phyloP scores from a whole-genome alignment of 92 coral and sea anemone species.

The Epizoanthus scotinus region DNA sequence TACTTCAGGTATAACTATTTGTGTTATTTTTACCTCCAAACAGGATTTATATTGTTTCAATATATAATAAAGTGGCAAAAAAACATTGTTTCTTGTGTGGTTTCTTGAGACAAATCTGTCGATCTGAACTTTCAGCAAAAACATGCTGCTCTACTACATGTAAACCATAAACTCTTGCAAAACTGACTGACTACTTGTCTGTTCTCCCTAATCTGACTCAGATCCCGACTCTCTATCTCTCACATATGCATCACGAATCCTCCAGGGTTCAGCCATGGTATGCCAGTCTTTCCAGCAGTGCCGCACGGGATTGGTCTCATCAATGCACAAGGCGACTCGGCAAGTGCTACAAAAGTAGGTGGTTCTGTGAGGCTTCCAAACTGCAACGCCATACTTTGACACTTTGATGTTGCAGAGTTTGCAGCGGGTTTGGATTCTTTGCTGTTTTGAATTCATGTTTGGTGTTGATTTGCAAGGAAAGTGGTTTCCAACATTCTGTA shows the following conservation, averaged over 20 bases:
- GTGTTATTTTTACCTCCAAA: too few species aligned
- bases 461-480: background rate
- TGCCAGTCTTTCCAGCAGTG: constrained; percentile 21
- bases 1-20: too few species aligned
- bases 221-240: background rate
- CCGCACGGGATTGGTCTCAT: constrained; percentile 4
- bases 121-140: too few species aligned
- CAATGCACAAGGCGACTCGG: constrained; percentile 4
- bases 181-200: too few species aligned
- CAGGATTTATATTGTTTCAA: too few species aligned
- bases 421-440: constrained; percentile 7
- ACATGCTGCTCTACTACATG: too few species aligned
- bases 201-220: background rate
- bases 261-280: constrained; percentile 5
- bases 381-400: constrained; percentile 8
- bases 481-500: constrained; percentile 8
- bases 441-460: constrained; percentile 7
- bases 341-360: background rate
- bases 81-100: too few species aligned
- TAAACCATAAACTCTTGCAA: too few species aligned
- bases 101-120: too few species aligned
- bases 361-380: constrained; percentile 10
- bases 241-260: constrained; percentile 2
- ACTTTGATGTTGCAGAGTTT: constrained; percentile 16
- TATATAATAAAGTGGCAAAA: too few species aligned